Evolutionary conservation across 2,113 vertebrate genomes (phyloP).

Genomic region (Noturus placidus): DNA sequence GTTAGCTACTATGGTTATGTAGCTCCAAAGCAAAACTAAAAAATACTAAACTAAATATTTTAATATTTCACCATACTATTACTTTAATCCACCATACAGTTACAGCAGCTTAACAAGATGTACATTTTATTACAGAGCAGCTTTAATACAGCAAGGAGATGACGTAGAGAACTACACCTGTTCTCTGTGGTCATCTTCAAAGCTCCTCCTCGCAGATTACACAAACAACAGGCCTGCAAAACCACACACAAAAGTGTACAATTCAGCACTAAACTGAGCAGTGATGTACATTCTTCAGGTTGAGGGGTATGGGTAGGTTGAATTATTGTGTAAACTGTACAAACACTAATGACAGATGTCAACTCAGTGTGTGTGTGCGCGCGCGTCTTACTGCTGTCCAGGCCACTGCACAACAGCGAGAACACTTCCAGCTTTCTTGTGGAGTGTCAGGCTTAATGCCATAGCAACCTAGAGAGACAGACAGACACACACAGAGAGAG

Average conservation of each 20-base stretch:
- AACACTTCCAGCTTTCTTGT: conserved; percentile 83
- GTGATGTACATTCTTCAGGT: not conserved
- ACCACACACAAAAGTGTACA: conserved; percentile 30
- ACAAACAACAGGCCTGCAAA: conserved; percentile 89
- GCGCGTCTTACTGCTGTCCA: conserved; percentile 82
- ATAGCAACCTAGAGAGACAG: conserved; percentile 81
- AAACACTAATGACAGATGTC: not conserved
- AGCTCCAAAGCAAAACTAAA: not conserved
- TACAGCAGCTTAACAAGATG: not conserved
- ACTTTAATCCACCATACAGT: not conserved
- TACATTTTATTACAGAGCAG: not conserved
- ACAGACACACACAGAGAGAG: not conserved
- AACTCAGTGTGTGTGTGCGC: not conserved
- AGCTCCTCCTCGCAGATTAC: conserved; percentile 91
- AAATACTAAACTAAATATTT: not conserved
- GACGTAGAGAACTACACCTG: conserved; percentile 69
- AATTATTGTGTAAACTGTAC: not conserved
- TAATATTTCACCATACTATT: not conserved
- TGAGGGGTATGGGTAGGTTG: too few species aligned
- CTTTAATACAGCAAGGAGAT: not conserved
- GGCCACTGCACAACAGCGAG: conserved; percentile 80
- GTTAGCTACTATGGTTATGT: not conserved
- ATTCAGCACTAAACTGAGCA: not conserved
- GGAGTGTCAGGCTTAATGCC: conserved; percentile 84
- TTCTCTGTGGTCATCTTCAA: conserved; percentile 87